These are phyloP conservation scores for Drosophila rhopaloa DNA, from an alignment of 1,140 invertebrate genomes.

Conservation along the genomic window DNA sequence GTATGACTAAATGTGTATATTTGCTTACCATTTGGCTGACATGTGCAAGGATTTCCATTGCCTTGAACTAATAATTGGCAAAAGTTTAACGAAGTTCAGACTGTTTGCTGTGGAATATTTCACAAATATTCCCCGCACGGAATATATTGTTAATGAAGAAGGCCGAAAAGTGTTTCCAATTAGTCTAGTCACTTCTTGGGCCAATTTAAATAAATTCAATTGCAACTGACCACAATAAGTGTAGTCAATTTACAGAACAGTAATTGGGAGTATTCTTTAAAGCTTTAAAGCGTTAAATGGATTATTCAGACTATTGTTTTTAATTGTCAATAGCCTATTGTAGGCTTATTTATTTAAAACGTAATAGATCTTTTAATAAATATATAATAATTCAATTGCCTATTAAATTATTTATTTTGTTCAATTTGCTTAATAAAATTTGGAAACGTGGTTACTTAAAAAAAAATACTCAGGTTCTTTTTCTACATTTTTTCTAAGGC, in stretches of 20 bases:
- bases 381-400: too few species aligned
- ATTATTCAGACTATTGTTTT: neutral
- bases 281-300: neutral
- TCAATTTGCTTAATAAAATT: too few species aligned
- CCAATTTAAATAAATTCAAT: slow-evolving; percentile 1
- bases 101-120: neutral
- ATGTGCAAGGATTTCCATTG: slow-evolving; percentile 65
- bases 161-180: slow-evolving; percentile 10
- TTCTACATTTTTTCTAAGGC: too few species aligned
- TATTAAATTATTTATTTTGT: too few species aligned
- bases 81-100: slow-evolving; percentile 8
- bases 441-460: too few species aligned
- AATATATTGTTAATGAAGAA: slow-evolving; percentile 19
- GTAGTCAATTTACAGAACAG: neutral
- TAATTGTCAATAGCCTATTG: neutral
- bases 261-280: neutral
- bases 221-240: neutral
- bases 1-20: neutral
- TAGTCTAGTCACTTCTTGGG: neutral
- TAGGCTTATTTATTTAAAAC: too few species aligned
- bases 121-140: neutral
- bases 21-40: slow-evolving; percentile 29
- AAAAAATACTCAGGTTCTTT: too few species aligned
- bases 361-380: too few species aligned
- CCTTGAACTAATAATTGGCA: slow-evolving; percentile 40